Evolutionary conservation across 2,113 vertebrate genomes (phyloP), one percentile per base, ranked within the genome.

Genomic region (Oryzias melastigma): DNA sequence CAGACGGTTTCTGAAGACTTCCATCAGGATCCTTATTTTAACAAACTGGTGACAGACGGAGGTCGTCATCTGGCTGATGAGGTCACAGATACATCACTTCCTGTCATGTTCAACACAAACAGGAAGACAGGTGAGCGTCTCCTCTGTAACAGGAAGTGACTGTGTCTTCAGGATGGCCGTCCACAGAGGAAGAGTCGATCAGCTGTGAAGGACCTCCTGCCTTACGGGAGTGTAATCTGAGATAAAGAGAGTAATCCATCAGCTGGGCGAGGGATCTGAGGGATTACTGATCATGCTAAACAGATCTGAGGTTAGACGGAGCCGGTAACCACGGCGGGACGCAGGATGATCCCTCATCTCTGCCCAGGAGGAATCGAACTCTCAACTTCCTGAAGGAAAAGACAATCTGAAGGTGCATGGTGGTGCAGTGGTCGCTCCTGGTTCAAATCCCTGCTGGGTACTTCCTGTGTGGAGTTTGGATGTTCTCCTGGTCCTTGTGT

Each of bases 241-340:
- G n/a, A n/a, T n/a, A n/a, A n/a, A n/a, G n/a, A n/a, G n/a, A n/a
- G n/a, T n/a, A n/a, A n/a, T n/a, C n/a, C n/a, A n/a, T n/a, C n/a
- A n/a, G n/a, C n/a, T n/a, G n/a, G n/a, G n/a, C n/a, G n/a, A n/a
- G n/a, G n/a, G n/a, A n/a, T n/a, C n/a, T n/a, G n/a, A n/a, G n/a
- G n/a, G n/a, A n/a, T n/a, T n/a, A n/a, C n/a, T n/a, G n/a, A n/a
- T n/a, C n/a, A n/a, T n/a, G n/a, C 78, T 87, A 89, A 90, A 62
- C 78, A 87, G 85, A 72, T 58, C 24, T 64, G 64, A 15, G 77
- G 71, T 86, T 85, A 68, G 85, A 81, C 84, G 86, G 35, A 46
- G 29, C 53, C 73, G 88, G 87, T 88, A 89, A 85, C 17, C 47
- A 67, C 62, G 81, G 74, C 58, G 70, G 40, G 6, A 44, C 19